phyloP scores from a whole-genome alignment of 2,113 vertebrate species.

The Numida meleagris region DNA sequence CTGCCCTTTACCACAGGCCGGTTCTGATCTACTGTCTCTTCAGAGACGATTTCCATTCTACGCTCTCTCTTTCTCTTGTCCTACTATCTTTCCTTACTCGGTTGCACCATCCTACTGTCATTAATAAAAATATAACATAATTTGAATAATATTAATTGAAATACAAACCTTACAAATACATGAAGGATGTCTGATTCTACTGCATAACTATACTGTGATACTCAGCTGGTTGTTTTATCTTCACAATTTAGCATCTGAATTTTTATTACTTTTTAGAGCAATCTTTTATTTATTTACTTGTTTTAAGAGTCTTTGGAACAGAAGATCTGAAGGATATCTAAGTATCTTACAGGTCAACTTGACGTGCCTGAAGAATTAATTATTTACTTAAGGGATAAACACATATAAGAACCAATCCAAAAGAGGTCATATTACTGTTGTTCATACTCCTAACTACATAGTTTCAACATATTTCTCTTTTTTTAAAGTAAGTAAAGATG shows the following conservation, averaged over 20 bases:
- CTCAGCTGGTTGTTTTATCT: background rate
- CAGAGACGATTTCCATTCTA: background rate
- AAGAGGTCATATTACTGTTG: background rate
- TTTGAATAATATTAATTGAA: background rate
- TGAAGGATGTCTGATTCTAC: background rate
- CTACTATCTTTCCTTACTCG: background rate
- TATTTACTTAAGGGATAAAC: background rate
- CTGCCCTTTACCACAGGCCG: background rate
- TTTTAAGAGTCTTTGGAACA: background rate
- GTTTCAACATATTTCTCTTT: background rate
- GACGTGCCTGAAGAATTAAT: background rate
- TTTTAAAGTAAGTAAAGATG: background rate
- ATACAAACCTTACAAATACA: rapidly evolving
- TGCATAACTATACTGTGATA: background rate
- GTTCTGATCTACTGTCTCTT: background rate
- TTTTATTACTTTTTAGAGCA: background rate
- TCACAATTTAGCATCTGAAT: background rate
- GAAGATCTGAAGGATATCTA: background rate
- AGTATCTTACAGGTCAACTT: background rate
- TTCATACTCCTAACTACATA: background rate
- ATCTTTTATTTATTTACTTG: background rate
- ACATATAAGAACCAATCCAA: background rate
- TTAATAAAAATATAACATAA: background rate
- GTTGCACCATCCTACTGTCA: background rate
- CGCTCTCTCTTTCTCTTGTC: background rate